phyloP scores from a whole-genome alignment of 2,888 invertebrate genomes.

The Hypselothyrea guttata region DNA sequence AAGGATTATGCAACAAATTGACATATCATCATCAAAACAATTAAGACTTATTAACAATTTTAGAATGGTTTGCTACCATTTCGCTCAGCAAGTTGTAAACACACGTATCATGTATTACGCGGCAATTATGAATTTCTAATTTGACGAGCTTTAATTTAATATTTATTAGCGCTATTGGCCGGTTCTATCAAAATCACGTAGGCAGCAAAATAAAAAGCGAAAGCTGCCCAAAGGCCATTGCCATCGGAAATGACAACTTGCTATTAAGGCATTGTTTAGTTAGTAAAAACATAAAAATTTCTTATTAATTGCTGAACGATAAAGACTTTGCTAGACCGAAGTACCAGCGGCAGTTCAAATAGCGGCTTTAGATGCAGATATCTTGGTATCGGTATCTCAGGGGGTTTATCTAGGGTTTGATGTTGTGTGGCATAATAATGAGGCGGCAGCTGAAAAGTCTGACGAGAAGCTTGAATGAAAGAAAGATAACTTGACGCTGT shows the following conservation, averaged over 20 bases:
- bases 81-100: conserved; percentile 34
- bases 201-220: conserved; percentile 69
- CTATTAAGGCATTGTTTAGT: conserved; percentile 9
- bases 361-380: too few species aligned
- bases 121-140: conserved; percentile 74
- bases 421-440: conserved; percentile 46
- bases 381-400: conserved; percentile 19
- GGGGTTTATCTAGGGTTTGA: conserved; percentile 29
- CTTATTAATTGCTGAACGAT: conserved; percentile 39
- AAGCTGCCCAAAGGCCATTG: conserved; percentile 78
- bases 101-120: conserved; percentile 59
- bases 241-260: conserved; percentile 64
- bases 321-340: too few species aligned
- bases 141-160: conserved; percentile 33
- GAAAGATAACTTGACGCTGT: too few species aligned
- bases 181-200: conserved; percentile 64
- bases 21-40: conserved; percentile 65
- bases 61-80: conserved; percentile 66
- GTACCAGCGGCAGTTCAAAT: conserved; percentile 34
- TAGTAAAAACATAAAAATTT: conserved; percentile 29
- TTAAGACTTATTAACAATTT: conserved; percentile 64
- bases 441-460: conserved; percentile 9
- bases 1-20: conserved; percentile 70
- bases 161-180: conserved; percentile 6
- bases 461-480: too few species aligned